Conservation (phyloP, 2,797 vertebrate genomes). For the Knipowitschia caucasica region DNA sequence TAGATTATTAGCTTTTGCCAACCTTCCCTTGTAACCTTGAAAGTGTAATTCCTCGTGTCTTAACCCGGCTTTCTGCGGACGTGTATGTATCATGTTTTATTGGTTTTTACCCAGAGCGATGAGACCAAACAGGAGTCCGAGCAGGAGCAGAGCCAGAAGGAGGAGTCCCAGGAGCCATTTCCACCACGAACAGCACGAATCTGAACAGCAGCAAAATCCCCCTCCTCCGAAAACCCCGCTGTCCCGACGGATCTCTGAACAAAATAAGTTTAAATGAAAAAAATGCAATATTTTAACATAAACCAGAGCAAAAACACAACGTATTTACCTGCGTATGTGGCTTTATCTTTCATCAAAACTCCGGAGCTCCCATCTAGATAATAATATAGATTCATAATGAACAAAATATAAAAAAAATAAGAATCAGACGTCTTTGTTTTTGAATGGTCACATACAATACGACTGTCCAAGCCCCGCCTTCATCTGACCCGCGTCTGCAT, state of each 20-base stretch:
- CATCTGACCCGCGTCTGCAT: constrained; percentile 69
- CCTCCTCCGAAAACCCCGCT: constrained; percentile 59
- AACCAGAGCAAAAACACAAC: neutral
- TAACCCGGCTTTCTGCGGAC: neutral
- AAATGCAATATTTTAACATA: neutral
- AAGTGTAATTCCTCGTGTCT: neutral
- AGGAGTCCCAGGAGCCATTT: constrained; percentile 95
- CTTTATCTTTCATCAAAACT: constrained; percentile 86
- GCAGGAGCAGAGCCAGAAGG: constrained; percentile 86
- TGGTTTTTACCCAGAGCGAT: constrained; percentile 87
- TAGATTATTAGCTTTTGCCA: too few species aligned
- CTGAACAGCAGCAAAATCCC: constrained; percentile 68
- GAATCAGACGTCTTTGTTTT: neutral
- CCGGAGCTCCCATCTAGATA: constrained; percentile 70
- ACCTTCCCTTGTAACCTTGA: too few species aligned
- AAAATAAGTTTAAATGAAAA: neutral
- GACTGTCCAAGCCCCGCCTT: constrained; percentile 77
- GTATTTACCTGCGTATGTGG: constrained; percentile 82
- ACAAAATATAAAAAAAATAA: neutral
- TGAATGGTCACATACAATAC: constrained; percentile 65
- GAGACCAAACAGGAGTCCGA: constrained; percentile 93
- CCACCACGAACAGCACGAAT: constrained; percentile 93
- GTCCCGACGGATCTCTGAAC: constrained; percentile 73
- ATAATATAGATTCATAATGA: neutral
- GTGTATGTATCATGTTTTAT: neutral